Conservation (phyloP, 2,888 invertebrate species). For the Stenurella melanura region DNA sequence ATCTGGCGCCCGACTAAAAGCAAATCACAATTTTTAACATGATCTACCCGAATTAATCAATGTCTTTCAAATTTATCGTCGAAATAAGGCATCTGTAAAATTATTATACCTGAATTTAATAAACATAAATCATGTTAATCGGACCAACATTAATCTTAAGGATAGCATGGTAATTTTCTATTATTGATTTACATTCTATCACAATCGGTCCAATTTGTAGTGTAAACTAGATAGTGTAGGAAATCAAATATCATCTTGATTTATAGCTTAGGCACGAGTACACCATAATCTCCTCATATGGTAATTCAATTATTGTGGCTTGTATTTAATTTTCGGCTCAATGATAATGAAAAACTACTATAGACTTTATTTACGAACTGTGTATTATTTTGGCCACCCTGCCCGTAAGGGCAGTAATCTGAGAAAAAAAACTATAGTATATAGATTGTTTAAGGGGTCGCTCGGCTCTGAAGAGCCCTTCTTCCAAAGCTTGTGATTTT, state of each 20-base stretch:
- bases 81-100: conserved; percentile 35
- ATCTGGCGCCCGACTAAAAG: conserved; percentile 31
- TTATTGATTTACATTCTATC: conserved; percentile 42
- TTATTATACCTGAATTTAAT: conserved; percentile 39
- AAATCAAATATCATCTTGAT: conserved; percentile 32
- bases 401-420: no score
- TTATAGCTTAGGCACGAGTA: background rate
- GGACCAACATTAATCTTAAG: conserved; percentile 37
- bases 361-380: no score
- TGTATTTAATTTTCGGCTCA: no score
- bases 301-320: background rate
- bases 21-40: conserved; percentile 35
- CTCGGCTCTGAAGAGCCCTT: no score
- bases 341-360: no score
- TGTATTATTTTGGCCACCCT: no score
- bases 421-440: no score
- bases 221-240: conserved; percentile 18
- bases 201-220: conserved; percentile 37
- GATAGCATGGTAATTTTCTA: conserved; percentile 26
- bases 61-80: conserved; percentile 34
- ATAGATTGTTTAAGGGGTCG: no score
- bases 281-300: background rate
- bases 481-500: no score
- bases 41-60: conserved; percentile 35
- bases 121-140: conserved; percentile 43